Conservation (phyloP, 2,888 invertebrate species). For the Frankliniella fusca region DNA sequence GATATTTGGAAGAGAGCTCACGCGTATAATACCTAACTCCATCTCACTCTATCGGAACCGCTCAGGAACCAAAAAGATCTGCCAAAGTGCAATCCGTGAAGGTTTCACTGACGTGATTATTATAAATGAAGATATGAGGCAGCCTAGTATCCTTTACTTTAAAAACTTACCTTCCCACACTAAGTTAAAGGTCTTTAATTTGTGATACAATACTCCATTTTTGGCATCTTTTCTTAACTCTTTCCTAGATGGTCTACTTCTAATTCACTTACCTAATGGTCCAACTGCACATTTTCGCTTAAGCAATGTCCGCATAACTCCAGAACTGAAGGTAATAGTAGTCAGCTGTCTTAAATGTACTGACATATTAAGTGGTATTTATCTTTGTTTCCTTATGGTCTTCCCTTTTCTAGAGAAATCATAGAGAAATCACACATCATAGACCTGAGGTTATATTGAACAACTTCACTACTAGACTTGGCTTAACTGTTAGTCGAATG, state of each 20-base stretch:
- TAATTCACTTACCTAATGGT: conserved; percentile 92
- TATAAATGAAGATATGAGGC: conserved; percentile 89
- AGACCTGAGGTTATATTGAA: conserved; percentile 93
- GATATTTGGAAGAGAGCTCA: conserved; percentile 88
- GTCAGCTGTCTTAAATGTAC: background rate
- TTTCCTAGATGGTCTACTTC: conserved; percentile 71
- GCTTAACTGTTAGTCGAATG: conserved; percentile 86
- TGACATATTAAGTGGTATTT: background rate
- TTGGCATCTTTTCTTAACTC: conserved; percentile 37
- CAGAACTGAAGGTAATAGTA: conserved; percentile 62
- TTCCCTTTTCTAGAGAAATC: conserved; percentile 51
- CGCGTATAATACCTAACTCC: conserved; percentile 88
- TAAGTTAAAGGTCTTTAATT: background rate
- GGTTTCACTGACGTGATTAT: conserved; percentile 83
- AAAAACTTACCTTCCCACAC: background rate
- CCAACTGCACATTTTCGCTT: conserved; percentile 96
- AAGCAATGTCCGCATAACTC: conserved; percentile 85
- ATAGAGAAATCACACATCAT: conserved; percentile 78
- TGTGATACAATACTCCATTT: background rate
- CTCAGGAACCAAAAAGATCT: conserved; percentile 88
- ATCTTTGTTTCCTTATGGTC: conserved; percentile 29
- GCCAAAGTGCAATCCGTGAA: conserved; percentile 74
- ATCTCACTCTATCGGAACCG: conserved; percentile 79
- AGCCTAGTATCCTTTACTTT: conserved; percentile 62
- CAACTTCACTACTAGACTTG: conserved; percentile 92